A percentile compares a stretch with the other conserved stretches of the same genome.
phyloP scores from a whole-genome alignment of 92 coral and sea anemone species.

The Ricordea florida region DNA sequence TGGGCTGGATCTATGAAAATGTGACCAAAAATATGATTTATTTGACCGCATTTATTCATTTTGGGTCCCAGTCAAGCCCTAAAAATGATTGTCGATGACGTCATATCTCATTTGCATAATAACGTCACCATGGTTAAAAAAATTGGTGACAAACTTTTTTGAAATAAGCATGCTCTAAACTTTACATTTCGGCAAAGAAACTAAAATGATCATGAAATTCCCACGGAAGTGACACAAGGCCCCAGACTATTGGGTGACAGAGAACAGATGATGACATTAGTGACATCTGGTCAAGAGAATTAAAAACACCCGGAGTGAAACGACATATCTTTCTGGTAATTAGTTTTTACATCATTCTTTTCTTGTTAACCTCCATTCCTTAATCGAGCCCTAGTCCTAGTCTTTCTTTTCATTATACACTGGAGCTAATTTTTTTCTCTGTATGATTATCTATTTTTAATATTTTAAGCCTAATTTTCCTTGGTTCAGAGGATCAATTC shows the following conservation, averaged over 20 bases:
- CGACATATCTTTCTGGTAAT: background rate
- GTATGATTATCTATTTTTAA: background rate
- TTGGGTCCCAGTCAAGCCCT: too few relatives aligned
- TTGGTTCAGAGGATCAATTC: background rate
- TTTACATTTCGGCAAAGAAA: too few relatives aligned
- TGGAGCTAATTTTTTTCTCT: background rate
- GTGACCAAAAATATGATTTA: too few relatives aligned
- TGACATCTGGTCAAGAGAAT: background rate
- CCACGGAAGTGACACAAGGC: too few relatives aligned
- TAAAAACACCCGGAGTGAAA: background rate
- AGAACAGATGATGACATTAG: background rate
- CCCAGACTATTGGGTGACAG: slow-evolving; percentile 7
- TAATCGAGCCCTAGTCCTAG: background rate
- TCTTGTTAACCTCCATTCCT: background rate
- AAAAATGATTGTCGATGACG: too few relatives aligned
- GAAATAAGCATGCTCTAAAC: background rate
- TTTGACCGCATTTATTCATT: too few relatives aligned
- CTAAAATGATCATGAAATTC: too few relatives aligned
- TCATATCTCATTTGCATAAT: too few relatives aligned
- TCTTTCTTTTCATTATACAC: background rate
- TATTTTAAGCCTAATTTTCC: background rate
- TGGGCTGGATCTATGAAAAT: slow-evolving; percentile 3
- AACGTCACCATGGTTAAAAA: too few relatives aligned
- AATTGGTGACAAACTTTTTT: too few relatives aligned
- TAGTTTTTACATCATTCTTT: background rate